A percentile compares a stretch with the other conserved stretches of the same genome.
Evolutionary conservation across 2,888 invertebrate species (phyloP).

Genomic region (Meghimatium bilineatum): DNA sequence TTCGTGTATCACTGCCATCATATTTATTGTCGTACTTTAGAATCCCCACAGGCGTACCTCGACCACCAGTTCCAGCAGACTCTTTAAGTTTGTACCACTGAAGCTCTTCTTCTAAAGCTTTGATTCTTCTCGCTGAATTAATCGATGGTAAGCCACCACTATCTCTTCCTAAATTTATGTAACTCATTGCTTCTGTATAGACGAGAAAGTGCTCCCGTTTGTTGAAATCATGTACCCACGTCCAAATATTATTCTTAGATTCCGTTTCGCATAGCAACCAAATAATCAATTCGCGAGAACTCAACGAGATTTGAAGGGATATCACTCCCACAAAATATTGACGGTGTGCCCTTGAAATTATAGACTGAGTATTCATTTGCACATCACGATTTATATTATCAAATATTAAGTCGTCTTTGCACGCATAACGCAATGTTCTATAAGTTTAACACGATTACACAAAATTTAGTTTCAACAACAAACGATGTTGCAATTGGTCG

Average conservation of each 20-base stretch:
- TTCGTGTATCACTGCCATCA: constrained; percentile 37
- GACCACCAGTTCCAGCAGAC: constrained; percentile 33
- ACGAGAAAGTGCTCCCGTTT: not conserved
- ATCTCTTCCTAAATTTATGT: constrained; percentile 43
- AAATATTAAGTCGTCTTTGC: too few relatives aligned
- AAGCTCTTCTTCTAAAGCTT: constrained; percentile 57
- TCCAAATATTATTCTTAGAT: constrained; percentile 31
- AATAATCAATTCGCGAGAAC: not conserved
- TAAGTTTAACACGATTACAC: constrained; percentile 35
- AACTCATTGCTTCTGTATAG: constrained; percentile 32
- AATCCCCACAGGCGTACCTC: constrained; percentile 41
- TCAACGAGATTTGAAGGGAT: not conserved
- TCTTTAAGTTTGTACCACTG: constrained; percentile 49
- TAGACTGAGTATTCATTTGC: too few relatives aligned
- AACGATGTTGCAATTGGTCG: constrained; percentile 35
- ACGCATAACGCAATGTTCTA: constrained; percentile 28
- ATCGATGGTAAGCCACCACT: constrained; percentile 30
- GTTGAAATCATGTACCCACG: not conserved
- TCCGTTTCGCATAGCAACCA: constrained; percentile 44
- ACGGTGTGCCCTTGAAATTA: not conserved
- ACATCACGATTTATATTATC: not conserved
- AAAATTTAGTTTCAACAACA: constrained; percentile 25
- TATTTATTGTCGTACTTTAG: constrained; percentile 44
- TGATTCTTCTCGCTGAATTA: constrained; percentile 52
- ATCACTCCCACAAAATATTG: not conserved